Base-by-base conservation (phyloP, 2,888 invertebrate genomes). In the Xanthia togata region DNA sequence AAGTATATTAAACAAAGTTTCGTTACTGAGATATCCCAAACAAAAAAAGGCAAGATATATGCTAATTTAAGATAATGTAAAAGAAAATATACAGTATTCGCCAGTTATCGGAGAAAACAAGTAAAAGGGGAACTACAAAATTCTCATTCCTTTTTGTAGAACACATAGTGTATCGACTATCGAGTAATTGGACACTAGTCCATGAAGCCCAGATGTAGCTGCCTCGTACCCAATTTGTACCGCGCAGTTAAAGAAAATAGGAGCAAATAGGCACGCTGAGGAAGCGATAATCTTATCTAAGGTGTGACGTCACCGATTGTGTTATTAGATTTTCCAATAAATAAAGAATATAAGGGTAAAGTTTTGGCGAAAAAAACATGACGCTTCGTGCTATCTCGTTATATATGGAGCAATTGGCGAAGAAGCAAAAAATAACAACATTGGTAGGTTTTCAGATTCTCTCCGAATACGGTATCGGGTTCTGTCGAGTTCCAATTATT, bases 221-320 rank as follows among this genome's bases (percentile, higher is more conserved):
- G 65, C 59, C 60, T 69, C 69, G 71, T 47, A 72, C 73, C 81
- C 85, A 78, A 87, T 78, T 76, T 84, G 68, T 70, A 70, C n/a
- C n/a, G 53, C 26, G 47, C 64, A 79, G 84, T 87, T 86, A 79
- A 73, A 80, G 73, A 85, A 78, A 82, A 87, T 76, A 70, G 65
- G 64, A 55, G 65, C 67, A 72, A 78, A 81, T 83, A 77, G 55
- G 73, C 63, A 78, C 67, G 47, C 70, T 72, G 67, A 75, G n/a
- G 69, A 67, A 76, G 73, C 69, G 55, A 84, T 88, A 89, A 89
- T 85, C 85, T 84, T 73, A 82, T 83, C 83, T 67, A 81, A 90
- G 86, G 88, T 90, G 90, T 90, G 87, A 90, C 90, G 87, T 88
- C 86, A 86, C 81, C 84, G 87, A 89, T 90, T 86, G 87, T 88